Conservation (phyloP, 2,888 invertebrate species). For the Parasteatoda lunata region DNA sequence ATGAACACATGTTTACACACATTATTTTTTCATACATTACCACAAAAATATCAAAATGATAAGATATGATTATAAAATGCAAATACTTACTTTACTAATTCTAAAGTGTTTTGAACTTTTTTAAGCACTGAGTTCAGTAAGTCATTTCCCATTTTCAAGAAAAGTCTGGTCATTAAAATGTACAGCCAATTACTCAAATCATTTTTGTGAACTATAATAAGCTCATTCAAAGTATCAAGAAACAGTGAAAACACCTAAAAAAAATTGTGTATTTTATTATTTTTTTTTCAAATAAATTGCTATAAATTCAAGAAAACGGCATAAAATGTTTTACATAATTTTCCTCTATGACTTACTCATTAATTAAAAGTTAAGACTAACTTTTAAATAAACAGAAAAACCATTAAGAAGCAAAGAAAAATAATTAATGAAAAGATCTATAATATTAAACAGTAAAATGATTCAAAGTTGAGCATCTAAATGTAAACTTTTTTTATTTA, state of each 20-base stretch:
- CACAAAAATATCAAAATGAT: no score
- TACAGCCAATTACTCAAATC: conserved; percentile 96
- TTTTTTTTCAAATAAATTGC: neutral
- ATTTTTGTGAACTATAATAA: conserved; percentile 88
- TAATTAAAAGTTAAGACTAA: no score
- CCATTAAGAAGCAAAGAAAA: no score
- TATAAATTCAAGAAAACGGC: neutral
- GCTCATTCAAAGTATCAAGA: conserved; percentile 92
- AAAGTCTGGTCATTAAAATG: conserved; percentile 87
- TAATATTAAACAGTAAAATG: no score
- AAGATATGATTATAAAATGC: neutral
- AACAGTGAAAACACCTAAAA: conserved; percentile 88
- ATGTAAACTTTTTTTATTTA: no score
- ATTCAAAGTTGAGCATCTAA: no score
- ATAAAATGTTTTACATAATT: no score
- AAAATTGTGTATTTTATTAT: conserved; percentile 2
- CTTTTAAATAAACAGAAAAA: no score
- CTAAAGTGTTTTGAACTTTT: conserved; percentile 90
- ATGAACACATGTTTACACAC: no score
- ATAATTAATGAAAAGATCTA: no score
- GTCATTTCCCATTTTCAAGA: conserved; percentile 93
- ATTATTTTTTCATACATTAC: no score
- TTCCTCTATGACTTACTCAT: no score
- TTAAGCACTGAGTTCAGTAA: conserved; percentile 91
- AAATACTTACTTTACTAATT: conserved; percentile 80